A percentile compares a stretch with the other conserved stretches of the same genome.
phyloP scores from a whole-genome alignment of 2,888 invertebrate genomes.

The Syrista parreyssii region DNA sequence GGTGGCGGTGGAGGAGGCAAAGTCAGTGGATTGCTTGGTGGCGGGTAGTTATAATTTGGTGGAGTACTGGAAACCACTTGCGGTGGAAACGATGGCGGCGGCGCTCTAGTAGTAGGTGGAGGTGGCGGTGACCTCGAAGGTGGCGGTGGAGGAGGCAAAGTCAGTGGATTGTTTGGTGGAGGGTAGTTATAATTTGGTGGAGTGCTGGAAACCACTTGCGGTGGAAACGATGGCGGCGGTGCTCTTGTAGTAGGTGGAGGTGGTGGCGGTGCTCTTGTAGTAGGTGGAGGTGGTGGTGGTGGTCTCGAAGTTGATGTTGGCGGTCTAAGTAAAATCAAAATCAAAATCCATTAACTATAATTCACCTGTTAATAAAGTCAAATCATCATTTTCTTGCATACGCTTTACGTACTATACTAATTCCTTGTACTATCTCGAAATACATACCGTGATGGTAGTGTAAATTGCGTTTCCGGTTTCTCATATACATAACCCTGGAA shows the following conservation, averaged over 20 bases:
- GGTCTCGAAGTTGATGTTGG: constrained; percentile 16
- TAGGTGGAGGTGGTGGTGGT: constrained; percentile 27
- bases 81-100: constrained; percentile 17
- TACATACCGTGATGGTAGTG: constrained; percentile 49
- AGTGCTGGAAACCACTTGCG: constrained; percentile 10
- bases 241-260: constrained; percentile 2
- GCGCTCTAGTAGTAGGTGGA: constrained; percentile 15
- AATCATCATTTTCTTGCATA: neutral
- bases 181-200: constrained; percentile 16
- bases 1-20: constrained; percentile 57
- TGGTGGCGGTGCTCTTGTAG: constrained; percentile 22
- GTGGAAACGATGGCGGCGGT: constrained; percentile 13
- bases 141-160: constrained; percentile 8
- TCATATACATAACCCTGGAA: constrained; percentile 57
- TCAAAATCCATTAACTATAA: neutral
- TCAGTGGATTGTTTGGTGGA: constrained; percentile 23
- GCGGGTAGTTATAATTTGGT: constrained; percentile 12
- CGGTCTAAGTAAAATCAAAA: neutral
- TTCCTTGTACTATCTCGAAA: neutral
- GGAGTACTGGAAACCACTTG: constrained; percentile 7
- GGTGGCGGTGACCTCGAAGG: constrained; percentile 1
- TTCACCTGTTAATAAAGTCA: neutral
- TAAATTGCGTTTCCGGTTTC: constrained; percentile 47
- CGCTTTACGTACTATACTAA: neutral
- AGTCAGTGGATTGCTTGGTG: constrained; percentile 24